Percentiles rank a stretch among this genome's conserved stretches.
Conservation (phyloP, 2,113 vertebrate species). For the Pterocles orientalis region DNA sequence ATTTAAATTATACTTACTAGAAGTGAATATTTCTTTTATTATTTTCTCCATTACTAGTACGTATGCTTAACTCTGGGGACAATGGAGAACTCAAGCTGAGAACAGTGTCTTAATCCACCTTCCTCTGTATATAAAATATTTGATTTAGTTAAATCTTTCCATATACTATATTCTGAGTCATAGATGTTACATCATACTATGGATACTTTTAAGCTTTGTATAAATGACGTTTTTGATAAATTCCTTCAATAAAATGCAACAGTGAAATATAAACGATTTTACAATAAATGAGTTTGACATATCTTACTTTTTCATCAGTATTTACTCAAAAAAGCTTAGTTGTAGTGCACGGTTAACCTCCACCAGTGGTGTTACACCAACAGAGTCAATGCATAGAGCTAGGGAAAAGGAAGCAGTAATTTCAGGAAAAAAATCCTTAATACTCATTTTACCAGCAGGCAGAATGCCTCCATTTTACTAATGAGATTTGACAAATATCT, state of each 20-base stretch:
- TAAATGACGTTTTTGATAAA: neutral
- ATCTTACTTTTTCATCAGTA: neutral
- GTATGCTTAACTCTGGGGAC: neutral
- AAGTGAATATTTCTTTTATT: neutral
- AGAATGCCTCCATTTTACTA: neutral
- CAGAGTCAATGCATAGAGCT: neutral
- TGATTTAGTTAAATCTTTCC: neutral
- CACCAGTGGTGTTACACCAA: neutral
- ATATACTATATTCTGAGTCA: neutral
- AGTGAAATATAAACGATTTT: neutral
- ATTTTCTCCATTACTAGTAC: neutral
- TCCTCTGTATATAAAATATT: neutral
- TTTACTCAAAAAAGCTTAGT: neutral
- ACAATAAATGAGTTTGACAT: neutral
- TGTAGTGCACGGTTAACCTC: neutral
- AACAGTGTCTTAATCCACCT: neutral
- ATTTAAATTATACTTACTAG: neutral
- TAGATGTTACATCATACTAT: neutral
- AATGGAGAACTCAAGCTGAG: neutral
- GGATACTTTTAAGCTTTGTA: neutral
- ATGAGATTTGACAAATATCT: neutral
- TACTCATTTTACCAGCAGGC: neutral
- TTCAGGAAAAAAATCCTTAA: neutral
- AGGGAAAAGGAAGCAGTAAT: neutral
- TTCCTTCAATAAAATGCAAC: conserved; percentile 25